Percentiles rank a stretch among this genome's conserved stretches.
Conservation (phyloP, 2,113 vertebrate species). For the Pygoscelis antarcticus region DNA sequence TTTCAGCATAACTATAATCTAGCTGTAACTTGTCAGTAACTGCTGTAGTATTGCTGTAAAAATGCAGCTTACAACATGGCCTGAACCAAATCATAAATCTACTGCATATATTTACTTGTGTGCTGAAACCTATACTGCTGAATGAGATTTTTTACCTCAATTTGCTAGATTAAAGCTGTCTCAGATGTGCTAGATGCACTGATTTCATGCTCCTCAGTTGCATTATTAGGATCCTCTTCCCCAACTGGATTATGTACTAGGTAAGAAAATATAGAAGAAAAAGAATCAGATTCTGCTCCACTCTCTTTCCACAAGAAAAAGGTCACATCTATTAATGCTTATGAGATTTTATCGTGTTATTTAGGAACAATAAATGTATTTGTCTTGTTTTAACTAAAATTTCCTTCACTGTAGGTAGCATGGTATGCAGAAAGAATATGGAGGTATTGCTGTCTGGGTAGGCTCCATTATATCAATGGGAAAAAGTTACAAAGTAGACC, state of each 20-base stretch:
- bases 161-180: not conserved
- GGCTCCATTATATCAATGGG: not conserved
- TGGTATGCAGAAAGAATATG: not conserved
- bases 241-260: not conserved
- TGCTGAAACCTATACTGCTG: not conserved
- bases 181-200: not conserved
- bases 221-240: not conserved
- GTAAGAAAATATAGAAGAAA: not conserved
- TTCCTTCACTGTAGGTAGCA: not conserved
- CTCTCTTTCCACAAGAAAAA: not conserved
- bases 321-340: not conserved
- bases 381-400: not conserved
- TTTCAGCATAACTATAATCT: not conserved
- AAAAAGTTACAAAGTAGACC: not conserved
- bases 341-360: not conserved
- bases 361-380: not conserved
- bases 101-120: not conserved
- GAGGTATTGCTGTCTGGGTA: rapidly evolving
- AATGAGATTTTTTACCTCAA: not conserved
- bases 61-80: not conserved
- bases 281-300: not conserved
- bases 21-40: not conserved
- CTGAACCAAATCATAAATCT: not conserved
- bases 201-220: not conserved
- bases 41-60: not conserved